Evolutionary conservation across 2,888 invertebrate species (phyloP).

Genomic region (Strigamia crassipes): DNA sequence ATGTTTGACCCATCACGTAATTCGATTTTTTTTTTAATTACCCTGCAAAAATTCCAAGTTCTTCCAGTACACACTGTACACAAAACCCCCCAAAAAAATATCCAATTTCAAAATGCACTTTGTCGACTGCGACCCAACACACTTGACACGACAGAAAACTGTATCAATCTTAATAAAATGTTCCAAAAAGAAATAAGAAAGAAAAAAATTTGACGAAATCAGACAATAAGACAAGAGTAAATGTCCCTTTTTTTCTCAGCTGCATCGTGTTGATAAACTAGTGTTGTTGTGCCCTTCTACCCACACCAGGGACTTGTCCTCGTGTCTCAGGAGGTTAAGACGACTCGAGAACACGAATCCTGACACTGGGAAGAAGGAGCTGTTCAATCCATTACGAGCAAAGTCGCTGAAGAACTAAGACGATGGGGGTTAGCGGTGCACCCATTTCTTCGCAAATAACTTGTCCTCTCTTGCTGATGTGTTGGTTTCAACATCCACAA

Average conservation of each 20-base stretch:
- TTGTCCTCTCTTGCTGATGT: background rate
- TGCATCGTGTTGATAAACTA: slow-evolving; percentile 21
- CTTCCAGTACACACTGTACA: no score
- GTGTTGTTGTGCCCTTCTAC: slow-evolving; percentile 35
- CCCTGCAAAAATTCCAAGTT: no score
- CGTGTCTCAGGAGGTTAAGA: slow-evolving; percentile 34
- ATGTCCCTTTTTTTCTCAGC: background rate
- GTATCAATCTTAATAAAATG: background rate
- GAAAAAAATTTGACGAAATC: slow-evolving; percentile 4
- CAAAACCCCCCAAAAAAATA: background rate
- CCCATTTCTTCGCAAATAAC: slow-evolving; percentile 39
- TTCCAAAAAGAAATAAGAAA: background rate
- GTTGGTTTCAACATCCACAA: background rate
- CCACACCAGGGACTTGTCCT: slow-evolving; percentile 30
- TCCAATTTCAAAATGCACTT: background rate
- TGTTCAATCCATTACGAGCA: slow-evolving; percentile 37
- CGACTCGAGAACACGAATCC: slow-evolving; percentile 24
- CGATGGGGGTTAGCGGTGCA: slow-evolving; percentile 35
- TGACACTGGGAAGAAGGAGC: slow-evolving; percentile 33
- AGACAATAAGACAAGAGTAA: slow-evolving; percentile 24
- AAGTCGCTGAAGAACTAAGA: slow-evolving; percentile 7
- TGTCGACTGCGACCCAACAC: background rate
- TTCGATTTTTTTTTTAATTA: no score
- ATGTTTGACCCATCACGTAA: no score
- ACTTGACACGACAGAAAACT: background rate